Evolutionary conservation across 64 coral and sea anemone species (phyloP), one percentile per base, ranked within the genome.

Genomic region (Stylophora pistillata): DNA sequence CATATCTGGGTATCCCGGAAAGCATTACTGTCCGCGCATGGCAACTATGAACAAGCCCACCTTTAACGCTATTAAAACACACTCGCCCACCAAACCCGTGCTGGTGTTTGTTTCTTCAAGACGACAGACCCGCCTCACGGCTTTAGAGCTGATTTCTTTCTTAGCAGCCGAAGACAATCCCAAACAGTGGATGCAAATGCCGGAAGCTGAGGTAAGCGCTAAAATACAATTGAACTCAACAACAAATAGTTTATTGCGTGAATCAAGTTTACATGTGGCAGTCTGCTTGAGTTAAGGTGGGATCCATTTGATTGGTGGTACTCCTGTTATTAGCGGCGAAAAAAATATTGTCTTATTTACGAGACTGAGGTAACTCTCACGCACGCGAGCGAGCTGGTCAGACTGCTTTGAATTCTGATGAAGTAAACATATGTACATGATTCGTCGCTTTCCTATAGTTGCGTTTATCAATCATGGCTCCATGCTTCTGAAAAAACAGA

Each of bases 21-120:
- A 99, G 61, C 97, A 99, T 78, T 99, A 99, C 71, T 99, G 97
- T 76, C 97, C 97, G 59, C 93, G 97, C 28, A 99, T 99, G 97
- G 97, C 97, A 29, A 95, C 93, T 30, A 99, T 99, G 97, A 99
- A 99, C 90, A 99, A 99, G 85, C 97, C 97, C 54, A 95, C 93
- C 10, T 99, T 95, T 71, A 71, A 69, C 29, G 97, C 97, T 21
- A 99, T 99, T 91, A 87, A 90, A 20, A 95, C 88, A 41, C 93
- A 99, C 64, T 99, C 97, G 32, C 97, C 97, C 27, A 79, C 52
- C n/a, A 99, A 99, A 65, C 97, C 97, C 4, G 79, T 83, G 10
- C 85, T 99, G 1, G 87, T 99, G 55, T 99, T 99, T 34, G 97
- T 99, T 37, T 99, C 97, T 60, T 99, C 97, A 52, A 89, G 97